Evolutionary conservation across 1,140 invertebrate species (phyloP).

Genomic region (Diorhabda elongata): DNA sequence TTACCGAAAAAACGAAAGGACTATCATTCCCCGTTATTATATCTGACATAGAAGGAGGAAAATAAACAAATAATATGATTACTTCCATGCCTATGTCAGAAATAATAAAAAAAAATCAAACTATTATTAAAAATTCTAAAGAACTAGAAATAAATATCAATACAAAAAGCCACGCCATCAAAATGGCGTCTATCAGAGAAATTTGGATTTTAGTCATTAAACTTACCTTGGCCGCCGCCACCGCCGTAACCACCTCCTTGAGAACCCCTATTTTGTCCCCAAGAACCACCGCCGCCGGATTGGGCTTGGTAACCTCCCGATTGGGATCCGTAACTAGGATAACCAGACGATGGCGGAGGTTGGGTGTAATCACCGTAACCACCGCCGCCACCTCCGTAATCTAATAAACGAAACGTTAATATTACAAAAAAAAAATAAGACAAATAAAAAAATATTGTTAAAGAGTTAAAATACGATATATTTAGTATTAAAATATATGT

Average conservation of each 20-base stretch:
- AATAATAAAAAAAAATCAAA: background rate
- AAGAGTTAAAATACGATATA: background rate
- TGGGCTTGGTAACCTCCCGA: constrained; percentile 11
- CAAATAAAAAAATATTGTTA: background rate
- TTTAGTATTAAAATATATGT: background rate
- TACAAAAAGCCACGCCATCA: background rate
- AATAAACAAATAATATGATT: constrained; percentile 8
- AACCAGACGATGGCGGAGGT: constrained; percentile 24
- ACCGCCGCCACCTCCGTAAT: constrained; percentile 18
- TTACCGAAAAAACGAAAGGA: constrained; percentile 23
- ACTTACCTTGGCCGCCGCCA: constrained; percentile 14
- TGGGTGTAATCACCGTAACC: constrained; percentile 23
- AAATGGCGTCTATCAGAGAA: background rate
- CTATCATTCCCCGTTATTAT: constrained; percentile 27
- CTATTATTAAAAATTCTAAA: background rate
- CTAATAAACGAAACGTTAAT: background rate
- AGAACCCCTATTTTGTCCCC: constrained; percentile 18
- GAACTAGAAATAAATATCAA: background rate
- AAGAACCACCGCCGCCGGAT: constrained; percentile 13
- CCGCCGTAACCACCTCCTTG: constrained; percentile 14
- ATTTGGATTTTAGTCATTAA: background rate
- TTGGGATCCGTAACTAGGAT: constrained; percentile 22
- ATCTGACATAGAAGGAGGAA: constrained; percentile 27
- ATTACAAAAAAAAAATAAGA: background rate
- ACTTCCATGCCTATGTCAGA: constrained; percentile 26